A percentile compares a stretch with the other conserved stretches of the same genome.
Conservation (phyloP, 1,140 invertebrate genomes). For the Drosophila auraria region DNA sequence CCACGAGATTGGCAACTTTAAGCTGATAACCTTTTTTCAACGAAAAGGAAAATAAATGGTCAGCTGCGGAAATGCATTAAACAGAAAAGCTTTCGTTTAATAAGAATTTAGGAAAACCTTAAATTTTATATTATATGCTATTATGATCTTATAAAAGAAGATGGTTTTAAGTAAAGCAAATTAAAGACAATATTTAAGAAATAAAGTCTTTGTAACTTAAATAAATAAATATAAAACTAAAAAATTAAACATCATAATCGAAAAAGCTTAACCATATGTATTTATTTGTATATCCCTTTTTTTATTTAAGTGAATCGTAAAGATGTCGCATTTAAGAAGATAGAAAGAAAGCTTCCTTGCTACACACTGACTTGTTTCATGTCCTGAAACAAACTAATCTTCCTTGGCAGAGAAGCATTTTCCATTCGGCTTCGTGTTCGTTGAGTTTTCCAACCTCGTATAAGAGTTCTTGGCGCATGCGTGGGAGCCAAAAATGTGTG, state of each 20-base stretch:
- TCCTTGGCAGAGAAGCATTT: background rate
- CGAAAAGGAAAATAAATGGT: constrained; percentile 1
- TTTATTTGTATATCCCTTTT: too few species aligned
- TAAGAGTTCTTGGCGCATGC: constrained; percentile 36
- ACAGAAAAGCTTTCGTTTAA: too few species aligned
- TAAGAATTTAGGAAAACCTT: background rate
- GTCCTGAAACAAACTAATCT: constrained; percentile 36
- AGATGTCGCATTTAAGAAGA: background rate
- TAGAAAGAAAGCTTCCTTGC: background rate
- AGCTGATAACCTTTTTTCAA: constrained; percentile 15
- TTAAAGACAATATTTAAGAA: too few species aligned
- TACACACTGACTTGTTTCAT: constrained; percentile 14
- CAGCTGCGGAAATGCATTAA: background rate
- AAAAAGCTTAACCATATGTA: too few species aligned
- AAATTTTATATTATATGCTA: constrained; percentile 1
- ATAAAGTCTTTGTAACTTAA: too few species aligned
- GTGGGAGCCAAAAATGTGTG: constrained; percentile 2
- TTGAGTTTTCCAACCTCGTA: constrained; percentile 26
- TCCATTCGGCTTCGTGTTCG: constrained; percentile 12
- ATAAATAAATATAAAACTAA: too few species aligned
- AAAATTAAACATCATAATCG: too few species aligned
- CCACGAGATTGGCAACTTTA: constrained; percentile 23
- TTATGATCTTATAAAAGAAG: constrained; percentile 5
- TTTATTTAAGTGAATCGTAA: too few species aligned
- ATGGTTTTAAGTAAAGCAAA: background rate